A percentile compares a stretch with the other conserved stretches of the same genome.
Evolutionary conservation across 2,113 vertebrate species (phyloP).

Genomic region (Cichladusa arquata): DNA sequence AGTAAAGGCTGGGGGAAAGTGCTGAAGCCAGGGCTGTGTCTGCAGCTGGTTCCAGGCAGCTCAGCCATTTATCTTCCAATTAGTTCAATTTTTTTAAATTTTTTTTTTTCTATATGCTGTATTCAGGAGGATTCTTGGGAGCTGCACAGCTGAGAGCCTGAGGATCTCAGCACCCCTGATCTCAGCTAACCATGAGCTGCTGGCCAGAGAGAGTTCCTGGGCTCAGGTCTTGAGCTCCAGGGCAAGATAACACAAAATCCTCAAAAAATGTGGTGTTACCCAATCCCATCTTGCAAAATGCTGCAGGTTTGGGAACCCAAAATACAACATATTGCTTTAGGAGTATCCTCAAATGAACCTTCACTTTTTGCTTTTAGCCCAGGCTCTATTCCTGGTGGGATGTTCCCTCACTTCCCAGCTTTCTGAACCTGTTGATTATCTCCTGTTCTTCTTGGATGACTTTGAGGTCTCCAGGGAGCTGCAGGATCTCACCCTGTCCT

Average conservation of each 20-base stretch:
- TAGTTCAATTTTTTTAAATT: neutral
- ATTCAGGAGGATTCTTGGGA: neutral
- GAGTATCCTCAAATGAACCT: neutral
- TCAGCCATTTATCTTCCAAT: neutral
- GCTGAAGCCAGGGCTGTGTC: neutral
- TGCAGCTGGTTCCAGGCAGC: neutral
- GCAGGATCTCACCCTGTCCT: constrained; percentile 10
- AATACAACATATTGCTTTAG: neutral
- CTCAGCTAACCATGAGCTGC: neutral
- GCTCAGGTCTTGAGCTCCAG: neutral
- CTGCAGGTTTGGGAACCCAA: neutral
- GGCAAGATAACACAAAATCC: neutral
- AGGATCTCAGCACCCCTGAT: neutral
- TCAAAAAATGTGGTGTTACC: neutral
- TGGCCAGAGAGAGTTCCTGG: neutral
- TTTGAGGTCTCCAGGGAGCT: neutral
- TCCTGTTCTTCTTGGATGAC: neutral
- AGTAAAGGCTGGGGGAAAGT: neutral
- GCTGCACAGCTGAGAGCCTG: accelerated
- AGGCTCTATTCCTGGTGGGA: neutral
- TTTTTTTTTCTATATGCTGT: neutral
- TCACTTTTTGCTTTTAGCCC: neutral
- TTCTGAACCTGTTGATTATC: neutral
- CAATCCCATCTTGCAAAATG: neutral
- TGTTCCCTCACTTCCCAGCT: neutral